Percentiles rank a stretch among this genome's conserved stretches.
Evolutionary conservation across 2,797 vertebrate genomes (phyloP).

Genomic region (Remorina albescens): DNA sequence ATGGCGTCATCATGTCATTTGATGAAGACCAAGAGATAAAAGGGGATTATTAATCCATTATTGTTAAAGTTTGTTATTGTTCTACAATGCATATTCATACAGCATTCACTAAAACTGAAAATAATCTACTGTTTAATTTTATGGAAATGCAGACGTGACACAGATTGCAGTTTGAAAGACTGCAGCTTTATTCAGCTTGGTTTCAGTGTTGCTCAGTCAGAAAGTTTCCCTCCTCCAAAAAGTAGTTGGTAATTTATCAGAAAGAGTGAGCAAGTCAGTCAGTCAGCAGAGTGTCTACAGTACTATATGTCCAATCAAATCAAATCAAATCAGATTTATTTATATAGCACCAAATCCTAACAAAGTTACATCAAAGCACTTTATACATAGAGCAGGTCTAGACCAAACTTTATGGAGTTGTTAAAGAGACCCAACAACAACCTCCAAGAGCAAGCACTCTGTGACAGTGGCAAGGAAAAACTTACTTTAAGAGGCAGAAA

Average conservation of each 20-base stretch:
- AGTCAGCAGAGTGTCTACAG: conserved; percentile 17
- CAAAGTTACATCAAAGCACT: no score
- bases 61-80: not conserved
- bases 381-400: no score
- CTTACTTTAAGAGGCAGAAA: no score
- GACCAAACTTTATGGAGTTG: no score
- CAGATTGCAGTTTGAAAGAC: not conserved
- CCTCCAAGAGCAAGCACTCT: no score
- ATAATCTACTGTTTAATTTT: not conserved
- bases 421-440: no score
- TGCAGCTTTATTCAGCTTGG: not conserved
- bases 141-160: conserved; percentile 19
- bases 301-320: conserved; percentile 18
- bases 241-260: conserved; percentile 19
- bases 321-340: no score
- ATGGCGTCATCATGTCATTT: conserved; percentile 15
- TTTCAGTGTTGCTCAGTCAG: conserved; percentile 4
- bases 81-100: conserved; percentile 11
- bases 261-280: conserved; percentile 14
- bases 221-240: conserved; percentile 34
- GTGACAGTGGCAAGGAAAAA: no score
- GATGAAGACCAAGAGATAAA: conserved; percentile 18
- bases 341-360: no score
- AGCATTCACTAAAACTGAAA: conserved; percentile 3
- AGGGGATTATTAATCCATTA: no score